Conservation (phyloP, 2,888 invertebrate genomes). For the Agonopterix alstromeriana region DNA sequence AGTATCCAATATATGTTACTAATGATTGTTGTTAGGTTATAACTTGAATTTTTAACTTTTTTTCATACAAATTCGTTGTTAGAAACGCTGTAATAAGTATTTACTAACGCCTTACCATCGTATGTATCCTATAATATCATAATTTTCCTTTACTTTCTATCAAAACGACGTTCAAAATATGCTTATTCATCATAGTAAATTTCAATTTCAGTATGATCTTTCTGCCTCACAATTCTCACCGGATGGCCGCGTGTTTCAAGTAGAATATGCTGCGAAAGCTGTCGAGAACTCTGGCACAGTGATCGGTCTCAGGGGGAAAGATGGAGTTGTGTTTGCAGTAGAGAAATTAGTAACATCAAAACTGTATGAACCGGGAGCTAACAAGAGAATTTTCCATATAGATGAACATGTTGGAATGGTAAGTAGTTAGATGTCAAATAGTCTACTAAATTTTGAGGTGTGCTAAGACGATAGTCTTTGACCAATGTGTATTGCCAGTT, state of each 20-base stretch:
- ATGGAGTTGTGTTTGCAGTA: constrained; percentile 97
- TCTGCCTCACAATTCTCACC: constrained; percentile 99
- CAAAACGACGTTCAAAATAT: constrained; percentile 7
- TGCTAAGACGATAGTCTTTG: no score
- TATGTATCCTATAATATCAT: not conserved
- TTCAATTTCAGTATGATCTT: constrained; percentile 92
- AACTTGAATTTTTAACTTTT: not conserved
- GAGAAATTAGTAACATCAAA: constrained; percentile 97
- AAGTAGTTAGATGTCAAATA: constrained; percentile 25
- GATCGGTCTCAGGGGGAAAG: constrained; percentile 94
- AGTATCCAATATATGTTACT: constrained; percentile 50
- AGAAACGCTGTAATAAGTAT: no score
- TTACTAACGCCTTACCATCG: no score
- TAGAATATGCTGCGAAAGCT: constrained; percentile 99
- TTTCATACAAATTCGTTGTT: no score
- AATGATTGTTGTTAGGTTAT: constrained; percentile 25
- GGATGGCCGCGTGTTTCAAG: constrained; percentile 99
- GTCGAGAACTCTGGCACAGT: constrained; percentile 99
- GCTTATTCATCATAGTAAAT: constrained; percentile 23
- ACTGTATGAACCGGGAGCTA: constrained; percentile 94
- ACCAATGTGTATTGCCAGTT: no score
- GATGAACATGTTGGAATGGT: constrained; percentile 97
- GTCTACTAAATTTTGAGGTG: no score
- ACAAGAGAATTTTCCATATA: constrained; percentile 93
- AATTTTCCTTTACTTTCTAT: not conserved